These are phyloP conservation scores for Drosophila quadrilineata DNA, from an alignment of 1,140 invertebrate species.

Conservation along the genomic window DNA sequence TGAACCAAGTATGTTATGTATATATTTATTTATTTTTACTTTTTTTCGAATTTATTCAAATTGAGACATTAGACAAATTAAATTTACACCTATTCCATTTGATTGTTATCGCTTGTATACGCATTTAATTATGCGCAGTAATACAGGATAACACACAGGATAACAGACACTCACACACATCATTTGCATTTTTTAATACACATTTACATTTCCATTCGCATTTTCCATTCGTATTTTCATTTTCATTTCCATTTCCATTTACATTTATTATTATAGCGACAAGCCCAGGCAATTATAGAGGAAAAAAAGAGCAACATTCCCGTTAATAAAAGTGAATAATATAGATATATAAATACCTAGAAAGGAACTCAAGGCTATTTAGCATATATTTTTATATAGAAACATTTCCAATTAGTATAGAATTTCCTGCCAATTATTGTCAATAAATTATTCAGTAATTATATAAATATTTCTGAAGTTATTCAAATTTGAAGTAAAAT, in stretches of 20 bases:
- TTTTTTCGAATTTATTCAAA: conserved; percentile 73
- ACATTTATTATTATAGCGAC: conserved; percentile 51
- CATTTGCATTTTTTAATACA: conserved; percentile 13
- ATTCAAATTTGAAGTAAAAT: conserved; percentile 25
- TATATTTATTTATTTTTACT: conserved; percentile 24
- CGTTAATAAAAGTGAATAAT: conserved; percentile 1
- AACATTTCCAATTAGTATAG: not conserved
- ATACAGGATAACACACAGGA: not conserved
- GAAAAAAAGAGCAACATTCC: conserved; percentile 1
- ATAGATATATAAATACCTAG: not conserved
- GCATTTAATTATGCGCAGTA: conserved; percentile 61
- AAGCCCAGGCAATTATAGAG: conserved; percentile 31
- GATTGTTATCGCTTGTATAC: conserved; percentile 74
- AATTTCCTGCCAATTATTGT: not conserved
- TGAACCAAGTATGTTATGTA: no score
- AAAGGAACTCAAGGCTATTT: not conserved
- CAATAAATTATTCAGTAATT: not conserved
- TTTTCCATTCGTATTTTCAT: no score
- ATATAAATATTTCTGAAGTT: not conserved
- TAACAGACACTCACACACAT: not conserved
- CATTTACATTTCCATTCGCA: conserved; percentile 47
- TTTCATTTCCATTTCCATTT: conserved; percentile 36
- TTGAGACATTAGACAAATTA: conserved; percentile 81
- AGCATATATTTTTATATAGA: not conserved
- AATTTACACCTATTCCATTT: conserved; percentile 79